Percentiles rank a stretch among this genome's conserved stretches.
These are phyloP conservation scores for Melipona bicolor DNA, from an alignment of 2,888 invertebrate species.

Conservation along the genomic window DNA sequence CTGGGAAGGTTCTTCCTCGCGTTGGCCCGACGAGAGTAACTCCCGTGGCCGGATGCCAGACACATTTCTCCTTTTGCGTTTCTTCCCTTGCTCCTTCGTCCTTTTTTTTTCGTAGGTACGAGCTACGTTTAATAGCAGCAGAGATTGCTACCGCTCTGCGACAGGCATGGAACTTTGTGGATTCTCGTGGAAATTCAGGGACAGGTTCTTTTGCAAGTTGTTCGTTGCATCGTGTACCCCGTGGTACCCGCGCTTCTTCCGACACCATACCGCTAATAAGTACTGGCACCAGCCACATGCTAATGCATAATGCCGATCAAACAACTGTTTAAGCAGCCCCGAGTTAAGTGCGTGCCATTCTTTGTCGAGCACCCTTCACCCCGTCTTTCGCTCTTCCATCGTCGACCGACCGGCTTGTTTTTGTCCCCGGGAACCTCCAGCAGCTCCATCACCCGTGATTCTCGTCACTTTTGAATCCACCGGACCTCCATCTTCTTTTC, in stretches of 20 bases:
- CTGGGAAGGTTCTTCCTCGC: slow-evolving; percentile 1
- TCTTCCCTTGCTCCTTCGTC: background rate
- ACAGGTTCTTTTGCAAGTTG: background rate
- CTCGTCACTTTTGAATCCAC: slow-evolving; percentile 31
- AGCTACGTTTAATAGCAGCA: background rate
- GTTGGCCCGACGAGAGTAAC: slow-evolving; percentile 31
- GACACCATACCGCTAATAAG: slow-evolving; percentile 76
- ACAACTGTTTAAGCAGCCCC: slow-evolving; percentile 83
- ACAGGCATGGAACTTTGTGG: background rate
- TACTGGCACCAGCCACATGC: slow-evolving; percentile 83
- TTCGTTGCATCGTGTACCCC: background rate
- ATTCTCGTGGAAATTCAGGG: background rate
- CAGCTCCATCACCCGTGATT: slow-evolving; percentile 36
- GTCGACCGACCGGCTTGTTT: slow-evolving; percentile 52
- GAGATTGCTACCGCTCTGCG: background rate
- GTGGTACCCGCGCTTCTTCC: slow-evolving; percentile 17
- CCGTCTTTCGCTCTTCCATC: slow-evolving; percentile 34
- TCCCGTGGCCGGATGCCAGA: slow-evolving; percentile 51
- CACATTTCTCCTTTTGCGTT: slow-evolving; percentile 27
- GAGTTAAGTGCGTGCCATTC: slow-evolving; percentile 83
- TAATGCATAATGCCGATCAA: slow-evolving; percentile 83
- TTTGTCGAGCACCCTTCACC: slow-evolving; percentile 59
- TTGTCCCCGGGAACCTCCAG: slow-evolving; percentile 51
- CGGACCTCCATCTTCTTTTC: slow-evolving; percentile 14
- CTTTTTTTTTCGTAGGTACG: background rate